These are phyloP conservation scores for Gobiocypris rarus DNA, from an alignment of 2,113 vertebrate genomes.

Conservation along the genomic window DNA sequence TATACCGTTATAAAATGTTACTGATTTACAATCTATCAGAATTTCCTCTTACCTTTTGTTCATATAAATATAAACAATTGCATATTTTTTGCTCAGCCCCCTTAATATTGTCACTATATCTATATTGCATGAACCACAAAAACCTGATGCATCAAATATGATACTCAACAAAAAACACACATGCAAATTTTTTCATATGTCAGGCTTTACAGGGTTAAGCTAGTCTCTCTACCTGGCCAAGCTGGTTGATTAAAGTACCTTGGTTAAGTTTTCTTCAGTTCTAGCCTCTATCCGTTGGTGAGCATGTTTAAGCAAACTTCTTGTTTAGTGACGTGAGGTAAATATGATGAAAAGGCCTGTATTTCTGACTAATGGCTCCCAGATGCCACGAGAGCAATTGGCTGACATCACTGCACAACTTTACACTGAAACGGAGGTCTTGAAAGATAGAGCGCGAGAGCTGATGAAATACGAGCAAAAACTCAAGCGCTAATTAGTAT, in stretches of 20 bases:
- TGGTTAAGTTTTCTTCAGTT: too few relatives aligned
- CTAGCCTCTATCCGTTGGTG: background rate
- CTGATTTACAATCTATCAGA: too few relatives aligned
- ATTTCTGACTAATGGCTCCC: background rate
- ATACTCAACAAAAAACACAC: too few relatives aligned
- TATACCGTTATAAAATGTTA: too few relatives aligned
- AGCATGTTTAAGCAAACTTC: background rate
- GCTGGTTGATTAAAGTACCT: background rate
- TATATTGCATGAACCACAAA: too few relatives aligned
- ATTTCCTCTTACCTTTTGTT: too few relatives aligned
- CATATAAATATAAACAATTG: too few relatives aligned
- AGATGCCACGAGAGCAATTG: slow-evolving; percentile 16
- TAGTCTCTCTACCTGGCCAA: too few relatives aligned
- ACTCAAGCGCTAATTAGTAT: background rate
- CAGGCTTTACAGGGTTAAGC: background rate
- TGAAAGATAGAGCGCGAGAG: background rate
- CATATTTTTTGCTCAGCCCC: too few relatives aligned
- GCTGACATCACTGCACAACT: slow-evolving; percentile 24
- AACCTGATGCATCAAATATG: too few relatives aligned
- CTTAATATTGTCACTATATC: too few relatives aligned
- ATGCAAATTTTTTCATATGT: background rate
- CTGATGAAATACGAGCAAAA: background rate
- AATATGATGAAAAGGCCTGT: background rate
- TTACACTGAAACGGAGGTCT: background rate
- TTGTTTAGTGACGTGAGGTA: slow-evolving; percentile 23